Evolutionary conservation across 1,140 invertebrate genomes (phyloP).

Genomic region (Acromyrmex echinatior): DNA sequence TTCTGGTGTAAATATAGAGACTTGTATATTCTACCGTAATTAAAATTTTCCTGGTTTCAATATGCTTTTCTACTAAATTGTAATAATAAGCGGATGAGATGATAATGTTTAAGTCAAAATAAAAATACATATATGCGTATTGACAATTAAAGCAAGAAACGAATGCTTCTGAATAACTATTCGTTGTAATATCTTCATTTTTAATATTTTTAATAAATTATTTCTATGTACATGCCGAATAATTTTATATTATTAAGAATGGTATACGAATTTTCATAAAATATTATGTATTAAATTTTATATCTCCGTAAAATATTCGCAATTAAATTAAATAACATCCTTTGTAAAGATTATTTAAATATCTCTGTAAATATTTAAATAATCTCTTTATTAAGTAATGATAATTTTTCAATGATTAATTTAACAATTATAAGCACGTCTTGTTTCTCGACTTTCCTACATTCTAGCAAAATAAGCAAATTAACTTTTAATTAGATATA

Average conservation of each 20-base stretch:
- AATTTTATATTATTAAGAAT: background rate
- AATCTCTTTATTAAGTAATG: background rate
- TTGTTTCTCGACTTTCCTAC: background rate
- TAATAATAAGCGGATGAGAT: too few relatives aligned
- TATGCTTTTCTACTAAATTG: background rate
- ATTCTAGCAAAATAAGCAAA: conserved; percentile 22
- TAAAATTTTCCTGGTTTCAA: conserved; percentile 14
- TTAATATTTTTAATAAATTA: conserved; percentile 3
- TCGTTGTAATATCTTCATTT: background rate
- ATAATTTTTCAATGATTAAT: background rate
- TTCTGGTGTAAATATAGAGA: background rate
- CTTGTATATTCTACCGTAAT: background rate
- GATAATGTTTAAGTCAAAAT: background rate
- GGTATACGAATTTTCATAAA: conserved; percentile 19
- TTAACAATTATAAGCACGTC: background rate
- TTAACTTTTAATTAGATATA: conserved; percentile 43
- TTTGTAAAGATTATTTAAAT: background rate
- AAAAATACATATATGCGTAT: background rate
- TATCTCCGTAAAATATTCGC: background rate
- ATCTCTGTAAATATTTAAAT: background rate
- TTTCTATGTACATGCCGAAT: background rate
- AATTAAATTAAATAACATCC: conserved; percentile 4
- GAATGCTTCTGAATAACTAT: background rate
- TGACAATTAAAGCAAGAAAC: conserved; percentile 1
- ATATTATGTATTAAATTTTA: background rate